Base-by-base conservation (phyloP, 1,140 invertebrate species). In the Euura saliciscinereae region DNA sequence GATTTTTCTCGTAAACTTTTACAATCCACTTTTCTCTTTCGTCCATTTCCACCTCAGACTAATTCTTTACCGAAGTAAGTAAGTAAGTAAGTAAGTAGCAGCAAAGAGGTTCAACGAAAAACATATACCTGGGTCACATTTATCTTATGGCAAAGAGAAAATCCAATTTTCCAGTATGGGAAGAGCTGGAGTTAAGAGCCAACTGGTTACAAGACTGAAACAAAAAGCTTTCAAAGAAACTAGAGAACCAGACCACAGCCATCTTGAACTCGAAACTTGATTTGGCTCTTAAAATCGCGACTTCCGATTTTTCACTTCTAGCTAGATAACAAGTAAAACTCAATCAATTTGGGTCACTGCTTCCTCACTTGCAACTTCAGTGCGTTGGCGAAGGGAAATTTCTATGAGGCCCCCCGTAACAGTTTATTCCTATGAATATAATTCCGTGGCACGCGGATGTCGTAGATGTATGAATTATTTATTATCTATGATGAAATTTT, bases 401-500 rank as follows among this genome's bases (percentile, higher is more conserved):
- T 28, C 28, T 28, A 28, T 28, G 28, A 28, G 28, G 28, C 28
- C 28, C 28, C 28, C 28, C 28, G 28, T 1, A 1, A 28, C 28
- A 28, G 28, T 28, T 28, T 28, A 28, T 28, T 28, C 28, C 28
- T 28, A 28, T 28, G 28, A 28, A 28, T 28, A 28, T 28, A 28
- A 28, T 28, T 28, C 28, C 28, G 28, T 28, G 28, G 28, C 28
- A 28, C 28, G 28, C 28, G 28, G 51, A 59, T 59, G 6, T n/a
- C 13, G 6, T 59, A 59, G 51, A 8, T 59, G 51, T n/a, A 84
- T 84, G 83, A 83, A 83, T 84, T 83, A 84, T 84, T 83, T 84
- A 84, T 84, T 76, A 81, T 82, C 81, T 80, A 82, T 80, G 81
- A 84, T 84, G 82, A 80, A 78, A 83, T 82, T 82, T 78, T 82